Conservation (phyloP, 2,888 invertebrate species). For the Cheilosia soror region DNA sequence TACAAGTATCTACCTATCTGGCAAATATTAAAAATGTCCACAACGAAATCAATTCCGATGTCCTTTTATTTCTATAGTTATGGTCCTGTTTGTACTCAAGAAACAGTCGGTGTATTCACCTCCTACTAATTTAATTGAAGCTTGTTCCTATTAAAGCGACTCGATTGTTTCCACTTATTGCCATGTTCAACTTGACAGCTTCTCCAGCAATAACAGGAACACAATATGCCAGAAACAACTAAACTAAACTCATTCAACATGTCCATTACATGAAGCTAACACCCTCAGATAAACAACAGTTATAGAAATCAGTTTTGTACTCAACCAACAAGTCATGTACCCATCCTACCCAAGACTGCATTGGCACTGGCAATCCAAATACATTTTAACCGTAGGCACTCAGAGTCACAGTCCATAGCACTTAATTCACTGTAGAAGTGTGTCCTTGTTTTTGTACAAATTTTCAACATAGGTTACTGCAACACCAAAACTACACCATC, state of each 20-base stretch:
- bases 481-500: constrained; percentile 56
- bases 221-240: constrained; percentile 50
- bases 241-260: constrained; percentile 71
- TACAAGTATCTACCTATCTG: no score
- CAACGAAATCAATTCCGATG: no score
- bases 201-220: constrained; percentile 56
- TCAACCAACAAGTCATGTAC: constrained; percentile 24
- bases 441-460: constrained; percentile 65
- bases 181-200: constrained; percentile 62
- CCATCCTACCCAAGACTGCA: constrained; percentile 2
- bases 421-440: constrained; percentile 56
- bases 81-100: no score
- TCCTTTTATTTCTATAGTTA: no score
- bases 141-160: no score
- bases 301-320: constrained; percentile 62
- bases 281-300: constrained; percentile 68
- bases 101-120: no score
- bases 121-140: no score
- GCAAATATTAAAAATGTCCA: no score
- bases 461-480: constrained; percentile 56
- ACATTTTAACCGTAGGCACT: constrained; percentile 59
- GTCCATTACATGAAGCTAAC: constrained; percentile 67
- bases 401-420: constrained; percentile 65
- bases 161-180: constrained; percentile 43
- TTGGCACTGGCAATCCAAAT: constrained; percentile 22